A percentile compares a stretch with the other conserved stretches of the same genome.
phyloP scores from a whole-genome alignment of 2,888 invertebrate genomes.

The Furcula furcula region DNA sequence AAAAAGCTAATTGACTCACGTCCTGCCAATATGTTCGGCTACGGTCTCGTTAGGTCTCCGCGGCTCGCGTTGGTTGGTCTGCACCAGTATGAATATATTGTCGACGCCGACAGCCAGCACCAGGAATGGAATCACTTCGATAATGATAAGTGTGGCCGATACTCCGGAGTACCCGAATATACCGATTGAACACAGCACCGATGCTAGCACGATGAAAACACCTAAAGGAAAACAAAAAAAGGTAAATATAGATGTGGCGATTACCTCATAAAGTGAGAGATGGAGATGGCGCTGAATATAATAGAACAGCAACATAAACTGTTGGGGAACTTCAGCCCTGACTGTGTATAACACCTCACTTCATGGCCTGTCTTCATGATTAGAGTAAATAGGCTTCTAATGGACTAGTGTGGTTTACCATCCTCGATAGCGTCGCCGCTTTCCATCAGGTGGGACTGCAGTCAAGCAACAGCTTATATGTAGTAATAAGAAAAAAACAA shows the following conservation, averaged over 20 bases:
- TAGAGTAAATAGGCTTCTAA: no score
- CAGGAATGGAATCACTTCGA: constrained; percentile 99
- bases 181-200: constrained; percentile 96
- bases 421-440: no score
- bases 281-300: no score
- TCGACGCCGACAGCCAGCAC: constrained; percentile 99
- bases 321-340: no score
- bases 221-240: constrained; percentile 86
- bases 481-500: no score
- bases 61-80: constrained; percentile 93
- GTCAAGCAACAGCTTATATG: no score
- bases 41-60: constrained; percentile 88
- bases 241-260: no score
- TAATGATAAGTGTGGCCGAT: constrained; percentile 97
- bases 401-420: no score
- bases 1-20: constrained; percentile 54
- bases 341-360: no score
- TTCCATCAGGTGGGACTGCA: no score
- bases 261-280: no score
- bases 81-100: constrained; percentile 99
- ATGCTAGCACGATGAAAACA: constrained; percentile 95
- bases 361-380: no score
- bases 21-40: constrained; percentile 94
- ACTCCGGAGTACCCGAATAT: constrained; percentile 94
- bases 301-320: background rate